phyloP scores from a whole-genome alignment of 30 jellyfish, hydroid and myxozoan genomes.

The Aurelia sp. region DNA sequence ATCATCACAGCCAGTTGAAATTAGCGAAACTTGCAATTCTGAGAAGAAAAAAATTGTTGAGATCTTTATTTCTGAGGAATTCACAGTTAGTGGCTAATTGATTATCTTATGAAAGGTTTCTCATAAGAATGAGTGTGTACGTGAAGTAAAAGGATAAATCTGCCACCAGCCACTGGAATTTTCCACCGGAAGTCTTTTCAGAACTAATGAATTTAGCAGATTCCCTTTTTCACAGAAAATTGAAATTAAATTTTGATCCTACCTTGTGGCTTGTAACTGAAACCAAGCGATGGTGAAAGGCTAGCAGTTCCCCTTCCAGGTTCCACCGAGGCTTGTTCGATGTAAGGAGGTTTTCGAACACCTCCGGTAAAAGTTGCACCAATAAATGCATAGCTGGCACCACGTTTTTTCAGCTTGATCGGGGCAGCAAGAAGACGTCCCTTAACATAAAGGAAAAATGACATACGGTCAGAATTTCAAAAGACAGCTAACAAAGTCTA shows the following conservation, averaged over 20 bases:
- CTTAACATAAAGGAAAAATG: conserved; percentile 1
- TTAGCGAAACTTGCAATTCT: conserved; percentile 19
- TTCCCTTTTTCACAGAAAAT: not conserved
- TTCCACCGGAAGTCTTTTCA: too few relatives aligned
- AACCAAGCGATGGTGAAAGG: conserved; percentile 28
- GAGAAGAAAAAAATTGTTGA: not conserved
- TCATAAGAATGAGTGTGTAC: not conserved
- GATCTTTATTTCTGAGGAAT: not conserved
- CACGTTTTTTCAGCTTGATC: conserved; percentile 4
- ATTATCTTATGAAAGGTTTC: not conserved
- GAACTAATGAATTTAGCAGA: not conserved
- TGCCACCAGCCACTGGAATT: too few relatives aligned
- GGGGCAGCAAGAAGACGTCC: conserved; percentile 50
- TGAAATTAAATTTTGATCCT: not conserved
- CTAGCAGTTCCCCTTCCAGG: conserved; percentile 48
- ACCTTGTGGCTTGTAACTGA: conserved; percentile 17
- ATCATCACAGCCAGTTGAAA: conserved; percentile 74
- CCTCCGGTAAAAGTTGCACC: conserved; percentile 48
- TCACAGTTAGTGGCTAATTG: not conserved
- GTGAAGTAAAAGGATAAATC: not conserved
- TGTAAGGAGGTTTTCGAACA: conserved; percentile 21
- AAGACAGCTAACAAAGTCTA: too few relatives aligned
- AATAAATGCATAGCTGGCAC: conserved; percentile 61
- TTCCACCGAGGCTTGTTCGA: conserved; percentile 26
- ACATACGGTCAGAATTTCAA: too few relatives aligned